Evolutionary conservation across 2,888 invertebrate genomes (phyloP), one percentile per base, ranked within the genome.

Genomic region (Lacanobia oleracea): DNA sequence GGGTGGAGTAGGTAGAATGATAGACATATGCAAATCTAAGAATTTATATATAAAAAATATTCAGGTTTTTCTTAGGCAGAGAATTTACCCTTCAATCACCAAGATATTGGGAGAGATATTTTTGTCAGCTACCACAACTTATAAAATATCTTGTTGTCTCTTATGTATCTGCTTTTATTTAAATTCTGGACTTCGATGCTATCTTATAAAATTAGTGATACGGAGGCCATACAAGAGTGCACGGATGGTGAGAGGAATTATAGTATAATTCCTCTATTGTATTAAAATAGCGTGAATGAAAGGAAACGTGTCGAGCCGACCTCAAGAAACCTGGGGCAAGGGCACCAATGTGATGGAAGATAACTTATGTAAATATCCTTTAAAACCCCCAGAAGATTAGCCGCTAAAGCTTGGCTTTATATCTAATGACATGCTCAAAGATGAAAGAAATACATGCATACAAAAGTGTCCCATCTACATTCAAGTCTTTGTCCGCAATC

Each of bases 401-500:
- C 51, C 7, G 14, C 23, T 23, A 14, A 23, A 5, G 14, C 2
- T 14, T 14, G 43, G 3, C 14, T 53, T 18, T 27, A 54, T 18
- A 4, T 4, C 53, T 23, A 21, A 23, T 4, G 21, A 16, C 23
- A 43, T 16, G 1, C 16, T 43, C 4, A 56, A 16, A 54, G 18
- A 27, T 12, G 9, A 27, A 4, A 45, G 12, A 51, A 12, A 10
- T n/a, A 18, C 37, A 45, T 18, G 1, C 21, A 54, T 18, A 2
- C 7, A 23, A 40, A 45, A 61, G 1, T 78, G 83, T 83, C 86
- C 33, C 48, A 67, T 87, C 86, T 86, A 77, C 75, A 43, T 37
- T 21, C 27, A 76, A 75, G 71, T 92, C 93, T 92, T 76, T 91
- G 92, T 27, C 84, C 77, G 75, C 89, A 88, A 90, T 90, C 90